phyloP scores from a whole-genome alignment of 2,113 vertebrate species.

The Oreochromis spilurus region DNA sequence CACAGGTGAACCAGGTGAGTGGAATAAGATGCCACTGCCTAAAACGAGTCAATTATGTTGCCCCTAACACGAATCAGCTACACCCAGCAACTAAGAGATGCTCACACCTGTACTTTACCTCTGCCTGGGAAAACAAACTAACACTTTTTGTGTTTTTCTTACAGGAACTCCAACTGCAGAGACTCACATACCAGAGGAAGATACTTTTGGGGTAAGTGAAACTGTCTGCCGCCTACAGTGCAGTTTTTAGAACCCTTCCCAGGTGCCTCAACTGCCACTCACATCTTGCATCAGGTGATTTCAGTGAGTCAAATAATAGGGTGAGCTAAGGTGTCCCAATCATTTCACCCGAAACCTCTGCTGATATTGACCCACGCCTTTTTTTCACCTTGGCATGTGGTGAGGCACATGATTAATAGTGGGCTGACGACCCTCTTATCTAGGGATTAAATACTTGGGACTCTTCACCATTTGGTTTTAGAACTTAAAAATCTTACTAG shows the following conservation, averaged over 20 bases:
- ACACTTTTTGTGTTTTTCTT: background rate
- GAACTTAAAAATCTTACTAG: background rate
- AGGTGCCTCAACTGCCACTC: background rate
- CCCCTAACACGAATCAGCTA: background rate
- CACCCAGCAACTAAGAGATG: background rate
- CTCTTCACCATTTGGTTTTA: background rate
- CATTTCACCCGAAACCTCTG: background rate
- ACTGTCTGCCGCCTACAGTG: background rate
- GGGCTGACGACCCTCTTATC: background rate
- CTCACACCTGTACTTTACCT: background rate
- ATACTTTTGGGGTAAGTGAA: constrained; percentile 89
- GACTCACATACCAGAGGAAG: constrained; percentile 85
- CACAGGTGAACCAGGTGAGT: background rate
- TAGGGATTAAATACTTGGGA: background rate
- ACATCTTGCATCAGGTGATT: background rate
- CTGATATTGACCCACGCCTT: background rate
- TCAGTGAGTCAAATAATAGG: background rate
- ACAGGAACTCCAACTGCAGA: constrained; percentile 78
- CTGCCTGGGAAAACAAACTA: background rate
- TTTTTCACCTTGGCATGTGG: background rate
- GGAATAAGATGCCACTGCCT: background rate
- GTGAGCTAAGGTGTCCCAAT: background rate
- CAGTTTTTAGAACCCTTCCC: background rate
- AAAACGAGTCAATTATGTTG: background rate
- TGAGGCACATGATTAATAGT: background rate